Percentiles rank a stretch among this genome's conserved stretches.
Evolutionary conservation across 2,797 vertebrate species (phyloP).

Genomic region (Fringilla coelebs): DNA sequence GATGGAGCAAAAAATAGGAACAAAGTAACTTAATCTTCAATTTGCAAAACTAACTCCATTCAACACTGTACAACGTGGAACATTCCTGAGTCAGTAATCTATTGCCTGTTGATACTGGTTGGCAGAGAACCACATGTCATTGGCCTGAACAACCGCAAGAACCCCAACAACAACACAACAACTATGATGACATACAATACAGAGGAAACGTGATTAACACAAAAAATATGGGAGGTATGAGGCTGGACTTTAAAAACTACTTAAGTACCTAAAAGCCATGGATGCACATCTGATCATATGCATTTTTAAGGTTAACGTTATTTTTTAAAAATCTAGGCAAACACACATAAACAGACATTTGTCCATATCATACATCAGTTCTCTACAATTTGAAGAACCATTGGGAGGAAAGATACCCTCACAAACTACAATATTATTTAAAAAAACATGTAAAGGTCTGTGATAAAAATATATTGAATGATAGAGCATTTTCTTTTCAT

Average conservation of each 20-base stretch:
- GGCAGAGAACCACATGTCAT: not conserved
- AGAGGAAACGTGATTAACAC: not conserved
- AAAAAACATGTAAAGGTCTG: not conserved
- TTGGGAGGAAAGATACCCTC: not conserved
- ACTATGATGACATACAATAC: not conserved
- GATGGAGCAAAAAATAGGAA: not conserved
- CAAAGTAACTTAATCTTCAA: not conserved
- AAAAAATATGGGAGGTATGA: not conserved
- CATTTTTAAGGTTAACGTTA: not conserved
- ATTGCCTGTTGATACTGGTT: not conserved
- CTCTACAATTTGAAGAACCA: not conserved
- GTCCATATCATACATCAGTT: not conserved
- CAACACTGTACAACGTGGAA: not conserved
- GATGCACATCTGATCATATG: not conserved
- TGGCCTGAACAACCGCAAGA: not conserved
- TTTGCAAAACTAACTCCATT: not conserved
- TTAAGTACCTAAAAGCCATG: not conserved
- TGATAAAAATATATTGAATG: not conserved
- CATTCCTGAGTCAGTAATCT: not conserved
- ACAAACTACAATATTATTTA: not conserved
- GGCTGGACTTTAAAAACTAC: not conserved
- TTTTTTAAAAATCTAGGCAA: not conserved
- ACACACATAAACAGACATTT: not conserved
- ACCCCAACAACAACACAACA: not conserved
- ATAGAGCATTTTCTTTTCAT: not conserved